Conservation (phyloP, 2,797 vertebrate species). For the Cyclura pinguis region DNA sequence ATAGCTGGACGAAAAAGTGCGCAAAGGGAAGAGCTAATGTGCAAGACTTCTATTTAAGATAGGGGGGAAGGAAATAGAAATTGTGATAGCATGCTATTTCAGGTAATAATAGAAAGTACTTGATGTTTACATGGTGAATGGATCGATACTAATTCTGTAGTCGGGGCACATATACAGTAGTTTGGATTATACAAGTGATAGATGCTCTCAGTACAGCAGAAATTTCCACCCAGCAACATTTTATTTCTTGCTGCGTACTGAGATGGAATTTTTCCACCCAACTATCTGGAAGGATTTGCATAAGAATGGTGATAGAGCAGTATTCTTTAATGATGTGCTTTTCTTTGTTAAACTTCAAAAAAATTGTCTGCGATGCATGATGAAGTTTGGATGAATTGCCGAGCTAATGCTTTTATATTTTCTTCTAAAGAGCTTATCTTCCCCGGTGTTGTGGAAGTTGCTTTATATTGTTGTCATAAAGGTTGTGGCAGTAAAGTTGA, state of each 20-base stretch:
- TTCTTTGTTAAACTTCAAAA: slow-evolving; percentile 86
- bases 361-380: slow-evolving; percentile 83
- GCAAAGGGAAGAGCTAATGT: slow-evolving; percentile 83
- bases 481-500: slow-evolving; percentile 74
- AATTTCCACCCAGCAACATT: slow-evolving; percentile 83
- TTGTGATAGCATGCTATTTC: slow-evolving; percentile 87
- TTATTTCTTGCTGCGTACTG: slow-evolving; percentile 81
- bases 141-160: slow-evolving; percentile 87
- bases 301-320: slow-evolving; percentile 86
- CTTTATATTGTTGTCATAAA: slow-evolving; percentile 83
- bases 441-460: slow-evolving; percentile 79
- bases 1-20: slow-evolving; percentile 83
- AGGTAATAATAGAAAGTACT: slow-evolving; percentile 87
- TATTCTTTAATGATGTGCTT: slow-evolving; percentile 87
- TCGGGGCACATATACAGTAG: slow-evolving; percentile 84
- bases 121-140: slow-evolving; percentile 86
- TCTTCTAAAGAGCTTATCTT: slow-evolving; percentile 85
- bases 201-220: slow-evolving; percentile 82
- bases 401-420: slow-evolving; percentile 86
- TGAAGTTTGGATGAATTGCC: slow-evolving; percentile 84
- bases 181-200: slow-evolving; percentile 86
- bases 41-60: slow-evolving; percentile 86
- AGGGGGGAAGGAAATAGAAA: slow-evolving; percentile 85
- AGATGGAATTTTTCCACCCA: slow-evolving; percentile 85
- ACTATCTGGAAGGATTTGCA: slow-evolving; percentile 85